Base-by-base conservation (phyloP, 2,797 vertebrate species). In the Fistularia tabacaria region DNA sequence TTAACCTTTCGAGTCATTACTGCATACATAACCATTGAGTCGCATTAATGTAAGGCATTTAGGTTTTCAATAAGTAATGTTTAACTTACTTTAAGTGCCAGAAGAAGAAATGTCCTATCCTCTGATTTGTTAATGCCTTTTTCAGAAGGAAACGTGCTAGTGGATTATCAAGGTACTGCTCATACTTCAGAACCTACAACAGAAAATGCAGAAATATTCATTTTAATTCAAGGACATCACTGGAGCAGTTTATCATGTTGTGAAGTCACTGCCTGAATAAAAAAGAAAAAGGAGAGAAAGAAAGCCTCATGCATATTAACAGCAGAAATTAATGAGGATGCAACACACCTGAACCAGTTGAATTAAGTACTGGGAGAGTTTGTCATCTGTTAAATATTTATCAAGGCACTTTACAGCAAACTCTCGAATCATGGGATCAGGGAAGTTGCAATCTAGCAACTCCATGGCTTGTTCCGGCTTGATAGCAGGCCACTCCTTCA, bases 61-160 rank as follows among this genome's bases (percentile, higher is more conserved):
- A 10, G 15, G 0, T 38, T 15, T 39, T 11, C 8, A 41, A 10
- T 42, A 36, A 36, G 13, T 25, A 36, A 49, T 41, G 41, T 64
- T 65, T 0, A 48, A 89, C 95, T 94, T 89, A 98, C 97, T 99
- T 99, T 79, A 99, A 93, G 91, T 99, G 96, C 96, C 97, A 99
- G 87, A 99, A 99, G 91, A 99, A 99, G 90, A 99, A 99, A 74
- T 99, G 97, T 86, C 97, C 97, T 88, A 99, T 99, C 78, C 95
- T 94, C 88, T 99, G 97, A 91, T 99, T 99, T 71, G 95, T 98
- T 79, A 99, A 85, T 47, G 97, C 97, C 76, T 94, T 98, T 88
- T 99, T 99, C 61, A 99, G 91, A 74, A 99, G 90, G 89, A 98
- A 98, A 69, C 95, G 92, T 82, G 95, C 94, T 57, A 99, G 92